Base-by-base conservation (phyloP, 2,888 invertebrate genomes). In the Lordiphosa fenestrarum region DNA sequence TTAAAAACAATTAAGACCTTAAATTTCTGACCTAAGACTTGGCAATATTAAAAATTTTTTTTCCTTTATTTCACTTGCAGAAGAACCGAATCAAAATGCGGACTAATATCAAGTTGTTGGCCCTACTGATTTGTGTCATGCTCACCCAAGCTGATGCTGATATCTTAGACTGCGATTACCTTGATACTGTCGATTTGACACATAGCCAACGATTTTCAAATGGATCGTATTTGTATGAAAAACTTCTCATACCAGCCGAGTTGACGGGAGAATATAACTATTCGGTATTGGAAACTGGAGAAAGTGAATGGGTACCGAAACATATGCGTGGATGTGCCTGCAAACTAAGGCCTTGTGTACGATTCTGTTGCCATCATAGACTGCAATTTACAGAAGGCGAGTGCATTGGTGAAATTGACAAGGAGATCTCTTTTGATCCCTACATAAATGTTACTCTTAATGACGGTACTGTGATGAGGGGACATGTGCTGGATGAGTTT, bases 321-420 rank as follows among this genome's bases (percentile, higher is more conserved):
- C 74, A 80, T 57, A 36, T 63, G 6, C 67, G 84, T 6, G 86
- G 86, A 5, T 87, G 87, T 42, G 60, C 74, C 6, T 86, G 86
- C 53, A n/a, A 70, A 13, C 25, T 88, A 3, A 84, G 70, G 53
- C 41, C 78, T 0, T 89, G 89, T 53, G 68, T 89, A 0, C 77
- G 87, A 10, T 69, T 85, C 19, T 86, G 86, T 46, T 85, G 86
- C 19, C 47, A 50, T 4, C 66, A 47, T 40, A 7, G 40, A 9
- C 46, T 41, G 6, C 6, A 41, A 19, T 7, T 51, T 6, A 7
- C 2, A 1, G 2, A 37, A 9, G 7, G 12, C 0, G 15, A 30
- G 2, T 63, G 66, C 38, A 3, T 4, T 6, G 33, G 33, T 2
- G 10, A 23, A 4, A 13, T 25, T 1, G 33, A 41, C 6, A 4